Conservation (phyloP, 1,140 invertebrate genomes). For the Drosophila obscura region DNA sequence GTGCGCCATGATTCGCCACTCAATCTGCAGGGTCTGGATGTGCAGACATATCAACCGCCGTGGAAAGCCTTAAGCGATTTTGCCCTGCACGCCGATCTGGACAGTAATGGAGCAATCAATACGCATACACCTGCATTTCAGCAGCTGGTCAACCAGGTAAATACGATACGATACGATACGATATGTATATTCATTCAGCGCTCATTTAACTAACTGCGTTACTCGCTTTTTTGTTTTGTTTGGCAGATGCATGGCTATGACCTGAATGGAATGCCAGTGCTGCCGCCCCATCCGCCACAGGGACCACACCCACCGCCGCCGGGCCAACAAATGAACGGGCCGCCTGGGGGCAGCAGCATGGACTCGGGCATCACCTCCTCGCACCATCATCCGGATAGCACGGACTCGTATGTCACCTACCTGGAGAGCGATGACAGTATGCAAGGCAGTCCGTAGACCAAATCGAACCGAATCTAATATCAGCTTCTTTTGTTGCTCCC, state of each 20-base stretch:
- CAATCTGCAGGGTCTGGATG: slow-evolving; percentile 93
- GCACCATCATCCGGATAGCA: slow-evolving; percentile 89
- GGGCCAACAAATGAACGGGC: slow-evolving; percentile 71
- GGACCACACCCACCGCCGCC: slow-evolving; percentile 85
- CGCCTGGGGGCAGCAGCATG: slow-evolving; percentile 82
- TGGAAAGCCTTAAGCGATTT: slow-evolving; percentile 98
- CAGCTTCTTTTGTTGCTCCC: slow-evolving; percentile 83
- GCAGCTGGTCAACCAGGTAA: slow-evolving; percentile 95
- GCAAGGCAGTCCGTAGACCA: slow-evolving; percentile 87
- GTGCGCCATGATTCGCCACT: slow-evolving; percentile 96
- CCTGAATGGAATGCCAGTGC: slow-evolving; percentile 86
- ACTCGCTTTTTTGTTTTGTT: too few relatives aligned
- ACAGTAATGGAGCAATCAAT: slow-evolving; percentile 89
- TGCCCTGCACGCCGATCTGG: slow-evolving; percentile 96
- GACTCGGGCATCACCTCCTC: slow-evolving; percentile 84
- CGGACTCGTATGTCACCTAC: slow-evolving; percentile 95
- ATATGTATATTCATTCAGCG: background rate
- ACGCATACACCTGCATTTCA: slow-evolving; percentile 96
- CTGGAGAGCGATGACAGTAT: slow-evolving; percentile 93
- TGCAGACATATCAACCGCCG: slow-evolving; percentile 97
- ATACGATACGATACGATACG: background rate
- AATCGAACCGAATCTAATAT: slow-evolving; percentile 82
- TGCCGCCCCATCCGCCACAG: slow-evolving; percentile 84
- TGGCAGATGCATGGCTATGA: slow-evolving; percentile 95
- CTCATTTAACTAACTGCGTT: background rate